Base-by-base conservation (phyloP, 2,888 invertebrate genomes). In the Lamellibrachia satsuma region DNA sequence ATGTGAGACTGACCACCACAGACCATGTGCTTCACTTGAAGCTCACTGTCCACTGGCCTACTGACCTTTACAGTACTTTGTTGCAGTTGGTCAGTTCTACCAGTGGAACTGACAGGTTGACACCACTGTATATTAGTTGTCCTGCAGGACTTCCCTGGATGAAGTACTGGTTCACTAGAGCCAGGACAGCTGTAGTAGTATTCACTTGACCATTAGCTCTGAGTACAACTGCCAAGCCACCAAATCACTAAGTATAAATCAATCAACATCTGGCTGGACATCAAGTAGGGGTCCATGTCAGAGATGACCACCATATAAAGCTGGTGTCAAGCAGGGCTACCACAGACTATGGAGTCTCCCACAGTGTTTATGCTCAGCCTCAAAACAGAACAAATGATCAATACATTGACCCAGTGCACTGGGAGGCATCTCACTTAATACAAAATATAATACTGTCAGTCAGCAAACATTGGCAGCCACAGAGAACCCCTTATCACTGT, bases 401-500 rank as follows among this genome's bases (percentile, higher is more conserved):
- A 75, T 75, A 15, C 75, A 75, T 75, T n/a, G 75, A n/a, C 75
- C 75, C 75, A 75, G 22, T 75, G 2, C 75, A 75, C 75, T 75
- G 75, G 22, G 6, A 15, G 75, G 22, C 75, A 57, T 75, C 75
- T n/a, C 75, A 75, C 11, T 3, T 75, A 75, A 75, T 22, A 75
- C 75, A 75, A 75, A 75, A 11, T 6, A 15, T 22, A 15, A 22
- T n/a, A 22, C 22, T 75, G 8, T 55, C 55, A 9, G 8, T 3
- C 55, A 75, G 75, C n/a, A 15, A 75, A 75, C n/a, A n/a, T 75
- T 75, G 75, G 75, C 75, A 75, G 75, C 75, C 75, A 75, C 75
- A 75, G 22, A 75, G n/a, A n/a, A 15, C 75, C 22, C n/a, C 75
- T 75, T 75, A 75, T 75, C 75, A 75, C 75, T 75, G 75, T 75